Conservation (phyloP, 2,888 invertebrate species). For the Sylvicola cinctus region DNA sequence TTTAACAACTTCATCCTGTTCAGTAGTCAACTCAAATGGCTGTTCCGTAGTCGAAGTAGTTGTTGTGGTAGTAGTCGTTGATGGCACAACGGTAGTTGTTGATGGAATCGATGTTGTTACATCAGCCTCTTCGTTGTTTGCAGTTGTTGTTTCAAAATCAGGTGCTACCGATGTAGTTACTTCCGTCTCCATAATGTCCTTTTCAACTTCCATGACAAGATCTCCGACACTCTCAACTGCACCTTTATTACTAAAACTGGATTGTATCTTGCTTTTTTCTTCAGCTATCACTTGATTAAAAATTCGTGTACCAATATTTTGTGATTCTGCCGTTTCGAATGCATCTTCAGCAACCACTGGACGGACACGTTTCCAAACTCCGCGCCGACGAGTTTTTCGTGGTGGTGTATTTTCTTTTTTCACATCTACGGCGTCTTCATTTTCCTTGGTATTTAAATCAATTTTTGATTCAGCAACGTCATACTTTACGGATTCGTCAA, state of each 20-base stretch:
- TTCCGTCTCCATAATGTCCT: background rate
- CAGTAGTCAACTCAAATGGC: no score
- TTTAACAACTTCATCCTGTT: no score
- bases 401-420: conserved; percentile 8
- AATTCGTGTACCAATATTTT: conserved; percentile 33
- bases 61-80: background rate
- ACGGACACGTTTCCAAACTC: conserved; percentile 54
- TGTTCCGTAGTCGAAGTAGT: no score
- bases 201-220: background rate
- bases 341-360: conserved; percentile 42
- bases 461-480: no score
- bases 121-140: background rate
- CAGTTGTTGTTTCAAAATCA: background rate
- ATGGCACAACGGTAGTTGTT: background rate
- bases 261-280: conserved; percentile 4
- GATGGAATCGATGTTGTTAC: background rate
- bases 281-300: conserved; percentile 4
- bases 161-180: background rate
- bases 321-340: conserved; percentile 62
- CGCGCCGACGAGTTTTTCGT: conserved; percentile 33
- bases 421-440: conserved; percentile 10
- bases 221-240: background rate
- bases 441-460: no score
- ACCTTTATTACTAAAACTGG: conserved; percentile 5
- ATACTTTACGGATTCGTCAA: no score